Conservation (phyloP, 2,797 vertebrate genomes). For the Chlorospingus flavigularis region DNA sequence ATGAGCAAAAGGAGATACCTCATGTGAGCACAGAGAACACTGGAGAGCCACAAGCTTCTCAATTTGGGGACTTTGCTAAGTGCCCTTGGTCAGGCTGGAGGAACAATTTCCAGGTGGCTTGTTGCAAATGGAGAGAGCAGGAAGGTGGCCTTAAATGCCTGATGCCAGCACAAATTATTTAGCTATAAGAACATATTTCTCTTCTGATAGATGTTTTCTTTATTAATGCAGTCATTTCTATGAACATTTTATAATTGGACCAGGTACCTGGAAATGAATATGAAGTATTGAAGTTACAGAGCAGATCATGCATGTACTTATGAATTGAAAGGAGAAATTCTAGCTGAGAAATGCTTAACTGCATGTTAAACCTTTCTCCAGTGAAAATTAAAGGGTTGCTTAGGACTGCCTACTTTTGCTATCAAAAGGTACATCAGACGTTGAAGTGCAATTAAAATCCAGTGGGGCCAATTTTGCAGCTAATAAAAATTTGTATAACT, state of each 20-base stretch:
- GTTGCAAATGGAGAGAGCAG: not conserved
- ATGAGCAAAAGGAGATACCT: accelerated
- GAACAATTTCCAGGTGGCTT: not conserved
- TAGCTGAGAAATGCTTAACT: not conserved
- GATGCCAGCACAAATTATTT: not conserved
- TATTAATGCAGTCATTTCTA: not conserved
- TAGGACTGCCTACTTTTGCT: not conserved
- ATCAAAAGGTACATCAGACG: not conserved
- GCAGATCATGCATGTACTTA: not conserved
- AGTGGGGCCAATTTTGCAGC: not conserved
- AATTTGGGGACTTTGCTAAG: not conserved
- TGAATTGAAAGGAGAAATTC: not conserved
- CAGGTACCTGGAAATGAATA: not conserved
- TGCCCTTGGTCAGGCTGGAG: not conserved
- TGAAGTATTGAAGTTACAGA: not conserved
- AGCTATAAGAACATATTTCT: not conserved
- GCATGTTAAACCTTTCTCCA: not conserved
- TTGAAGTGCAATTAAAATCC: constrained; percentile 18
- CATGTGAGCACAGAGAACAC: accelerated
- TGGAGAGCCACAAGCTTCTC: not conserved
- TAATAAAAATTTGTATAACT: not conserved
- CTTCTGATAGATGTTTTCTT: not conserved
- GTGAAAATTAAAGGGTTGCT: not conserved
- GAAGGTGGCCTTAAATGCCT: not conserved
- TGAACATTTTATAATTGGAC: not conserved